These are phyloP conservation scores for Drosophila planitibia DNA, from an alignment of 2,888 invertebrate genomes.

Conservation along the genomic window DNA sequence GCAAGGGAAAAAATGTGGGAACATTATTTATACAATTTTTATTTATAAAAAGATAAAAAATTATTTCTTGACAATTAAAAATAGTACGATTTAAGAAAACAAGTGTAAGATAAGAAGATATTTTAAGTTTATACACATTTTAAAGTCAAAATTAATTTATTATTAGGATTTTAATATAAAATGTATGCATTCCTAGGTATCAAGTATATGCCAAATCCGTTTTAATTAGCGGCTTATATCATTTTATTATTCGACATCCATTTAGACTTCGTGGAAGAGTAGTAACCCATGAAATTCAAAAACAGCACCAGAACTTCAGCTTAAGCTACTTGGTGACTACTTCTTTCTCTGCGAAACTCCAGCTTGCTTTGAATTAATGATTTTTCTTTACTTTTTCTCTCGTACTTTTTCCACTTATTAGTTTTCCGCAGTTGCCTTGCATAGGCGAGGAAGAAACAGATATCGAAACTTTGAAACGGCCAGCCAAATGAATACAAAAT, in stretches of 20 bases:
- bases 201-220: background rate
- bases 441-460: conserved; percentile 8
- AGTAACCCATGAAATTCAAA: conserved; percentile 10
- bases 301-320: conserved; percentile 12
- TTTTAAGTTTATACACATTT: background rate
- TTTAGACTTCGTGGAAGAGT: conserved; percentile 34
- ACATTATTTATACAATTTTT: background rate
- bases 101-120: background rate
- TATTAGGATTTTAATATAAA: background rate
- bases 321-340: conserved; percentile 36
- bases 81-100: background rate
- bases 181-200: background rate
- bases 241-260: conserved; percentile 39
- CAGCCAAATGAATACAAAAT: conserved; percentile 47
- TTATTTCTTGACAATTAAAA: background rate
- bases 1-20: background rate
- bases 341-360: conserved; percentile 19
- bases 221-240: conserved; percentile 11
- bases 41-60: background rate
- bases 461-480: conserved; percentile 25
- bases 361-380: conserved; percentile 47
- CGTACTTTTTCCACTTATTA: conserved; percentile 14
- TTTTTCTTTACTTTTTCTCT: conserved; percentile 22
- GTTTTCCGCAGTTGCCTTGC: conserved; percentile 8
- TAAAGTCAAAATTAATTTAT: too few species aligned